Evolutionary conservation across 2,113 vertebrate genomes (phyloP), one percentile per base, ranked within the genome.

Genomic region (Capra hircus): DNA sequence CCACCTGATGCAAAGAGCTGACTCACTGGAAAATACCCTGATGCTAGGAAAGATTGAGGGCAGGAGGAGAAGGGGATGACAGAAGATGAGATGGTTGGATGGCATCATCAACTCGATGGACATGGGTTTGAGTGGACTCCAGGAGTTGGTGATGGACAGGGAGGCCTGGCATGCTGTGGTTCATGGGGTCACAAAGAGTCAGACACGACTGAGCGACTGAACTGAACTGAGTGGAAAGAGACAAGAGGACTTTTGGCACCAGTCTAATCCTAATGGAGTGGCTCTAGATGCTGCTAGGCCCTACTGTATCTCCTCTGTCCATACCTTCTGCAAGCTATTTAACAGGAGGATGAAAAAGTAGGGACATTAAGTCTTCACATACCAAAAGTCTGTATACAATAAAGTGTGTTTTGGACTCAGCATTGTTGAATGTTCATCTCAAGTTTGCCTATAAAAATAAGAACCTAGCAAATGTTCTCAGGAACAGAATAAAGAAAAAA

Each of bases 161-260:
- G 33, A 67, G 33, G 64, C 16, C 64, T 10, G 16, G 64, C 4
- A 1, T 67, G 33, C 64, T 67, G 64, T 0, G 4, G 33, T 67
- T 19, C 33, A 67, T 10, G 8, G 17, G 7, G 33, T 67, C 62
- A n/a, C 64, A 67, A n/a, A 67, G 33, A 19, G 62, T 67, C 7
- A 1, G 62, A 67, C 33, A 67, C 1, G 2, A 19, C 62, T n/a
- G 16, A 67, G 33, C 0, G 0, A n/a, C 62, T 67, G 33, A n/a
- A 67, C 33, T 67, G 62, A 67, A 67, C 62, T 62, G 60, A 62
- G 60, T 60, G 28, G 59, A 60, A 60, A 30, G 27, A 60, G 52
- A n/a, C 14, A 52, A 59, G 17, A 25, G 3, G 11, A 30, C 30
- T 25, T 45, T 67, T 52, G 30, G 23, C 2, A 85, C n/a, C 43